Evolutionary conservation across 2,888 invertebrate species (phyloP).

Genomic region (Petrolisthes manimaculis): DNA sequence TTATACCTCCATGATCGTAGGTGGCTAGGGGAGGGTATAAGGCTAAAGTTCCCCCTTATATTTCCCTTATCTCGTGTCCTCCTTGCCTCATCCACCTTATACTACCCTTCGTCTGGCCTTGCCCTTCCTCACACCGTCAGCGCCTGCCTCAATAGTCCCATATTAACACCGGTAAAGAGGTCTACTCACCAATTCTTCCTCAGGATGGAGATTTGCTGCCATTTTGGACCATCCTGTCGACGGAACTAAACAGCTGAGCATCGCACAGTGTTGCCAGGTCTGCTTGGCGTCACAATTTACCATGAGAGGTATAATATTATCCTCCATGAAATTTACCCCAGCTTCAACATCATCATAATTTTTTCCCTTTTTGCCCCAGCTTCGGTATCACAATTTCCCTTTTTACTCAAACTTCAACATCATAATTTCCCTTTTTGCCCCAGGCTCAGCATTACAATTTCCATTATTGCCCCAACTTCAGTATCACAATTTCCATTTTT

Average conservation of each 20-base stretch:
- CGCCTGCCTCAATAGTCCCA: background rate
- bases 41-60: background rate
- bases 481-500: too few species aligned
- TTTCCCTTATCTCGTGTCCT: background rate
- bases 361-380: too few species aligned
- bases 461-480: too few species aligned
- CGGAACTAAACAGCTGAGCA: conserved; percentile 59
- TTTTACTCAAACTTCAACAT: too few species aligned
- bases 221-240: conserved; percentile 61
- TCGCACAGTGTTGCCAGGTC: conserved; percentile 10
- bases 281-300: too few species aligned
- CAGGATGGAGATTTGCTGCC: conserved; percentile 61
- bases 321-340: too few species aligned
- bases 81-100: background rate
- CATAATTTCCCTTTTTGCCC: too few species aligned
- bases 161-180: background rate
- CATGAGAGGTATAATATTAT: too few species aligned
- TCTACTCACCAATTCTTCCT: conserved; percentile 60
- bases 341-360: too few species aligned
- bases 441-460: too few species aligned
- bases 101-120: background rate
- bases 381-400: too few species aligned
- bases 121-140: background rate
- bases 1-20: background rate
- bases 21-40: background rate